Evolutionary conservation across 1,140 invertebrate genomes (phyloP).

Genomic region (Pogonus chalceus): DNA sequence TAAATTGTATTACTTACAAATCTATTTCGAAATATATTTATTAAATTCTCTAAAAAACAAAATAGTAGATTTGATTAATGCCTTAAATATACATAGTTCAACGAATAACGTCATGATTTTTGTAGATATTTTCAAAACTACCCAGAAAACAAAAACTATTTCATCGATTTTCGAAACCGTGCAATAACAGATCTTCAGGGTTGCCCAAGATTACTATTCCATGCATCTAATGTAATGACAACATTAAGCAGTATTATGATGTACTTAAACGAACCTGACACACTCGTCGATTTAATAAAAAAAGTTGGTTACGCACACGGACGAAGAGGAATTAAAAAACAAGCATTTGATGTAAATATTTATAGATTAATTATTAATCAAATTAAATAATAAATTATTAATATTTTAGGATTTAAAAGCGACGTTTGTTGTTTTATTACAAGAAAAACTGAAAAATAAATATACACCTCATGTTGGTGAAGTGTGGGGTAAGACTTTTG

Average conservation of each 20-base stretch:
- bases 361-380: neutral
- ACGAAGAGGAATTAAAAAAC: constrained; percentile 38
- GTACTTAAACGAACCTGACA: constrained; percentile 50
- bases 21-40: no score
- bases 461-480: constrained; percentile 34
- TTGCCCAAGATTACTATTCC: constrained; percentile 54
- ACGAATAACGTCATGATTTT: no score
- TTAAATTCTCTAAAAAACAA: no score
- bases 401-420: constrained; percentile 35
- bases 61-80: no score
- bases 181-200: constrained; percentile 41
- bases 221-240: constrained; percentile 55
- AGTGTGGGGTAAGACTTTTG: constrained; percentile 38
- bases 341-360: constrained; percentile 47
- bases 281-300: constrained; percentile 50
- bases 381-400: constrained; percentile 10
- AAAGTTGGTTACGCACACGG: constrained; percentile 52
- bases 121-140: constrained; percentile 52
- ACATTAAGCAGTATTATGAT: constrained; percentile 50
- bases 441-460: constrained; percentile 32
- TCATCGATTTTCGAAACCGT: constrained; percentile 46
- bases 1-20: no score
- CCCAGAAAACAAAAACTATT: constrained; percentile 50
- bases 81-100: no score
- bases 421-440: constrained; percentile 31